Evolutionary conservation across 2,888 invertebrate genomes (phyloP).

Genomic region (Clostera curtula): DNA sequence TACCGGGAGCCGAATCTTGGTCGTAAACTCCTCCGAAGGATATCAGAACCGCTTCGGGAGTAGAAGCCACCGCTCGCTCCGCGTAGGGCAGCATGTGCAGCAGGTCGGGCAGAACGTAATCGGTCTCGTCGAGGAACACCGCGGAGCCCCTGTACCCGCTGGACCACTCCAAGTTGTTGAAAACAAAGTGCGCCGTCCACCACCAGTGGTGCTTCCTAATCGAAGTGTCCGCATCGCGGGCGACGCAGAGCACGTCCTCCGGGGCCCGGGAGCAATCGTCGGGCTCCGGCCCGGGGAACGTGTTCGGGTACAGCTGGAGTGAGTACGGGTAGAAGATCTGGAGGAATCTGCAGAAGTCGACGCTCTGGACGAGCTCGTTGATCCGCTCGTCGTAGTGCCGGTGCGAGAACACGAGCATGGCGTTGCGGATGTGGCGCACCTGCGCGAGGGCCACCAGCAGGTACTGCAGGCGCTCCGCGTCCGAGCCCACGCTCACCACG

Average conservation of each 20-base stretch:
- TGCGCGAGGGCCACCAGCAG: constrained; percentile 33
- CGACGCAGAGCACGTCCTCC: constrained; percentile 9
- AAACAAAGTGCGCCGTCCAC: constrained; percentile 43
- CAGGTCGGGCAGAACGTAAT: constrained; percentile 38
- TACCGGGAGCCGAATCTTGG: constrained; percentile 18
- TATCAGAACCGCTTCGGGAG: constrained; percentile 27
- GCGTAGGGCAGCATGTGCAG: constrained; percentile 30
- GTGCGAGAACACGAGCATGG: constrained; percentile 41
- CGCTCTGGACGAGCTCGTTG: constrained; percentile 25
- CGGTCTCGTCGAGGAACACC: constrained; percentile 36
- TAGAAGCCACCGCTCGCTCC: constrained; percentile 16
- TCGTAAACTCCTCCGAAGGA: constrained; percentile 29
- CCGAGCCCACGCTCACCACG: constrained; percentile 28
- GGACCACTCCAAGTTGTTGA: constrained; percentile 24
- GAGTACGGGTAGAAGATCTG: constrained; percentile 45
- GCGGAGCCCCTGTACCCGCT: constrained; percentile 21
- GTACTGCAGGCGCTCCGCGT: constrained; percentile 25
- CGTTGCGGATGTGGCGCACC: constrained; percentile 25
- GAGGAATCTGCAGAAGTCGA: constrained; percentile 40
- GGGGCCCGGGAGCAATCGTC: constrained; percentile 17
- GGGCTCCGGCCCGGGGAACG: constrained; percentile 31
- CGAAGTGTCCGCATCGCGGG: constrained; percentile 24
- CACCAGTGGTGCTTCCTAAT: constrained; percentile 49
- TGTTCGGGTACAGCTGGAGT: constrained; percentile 31
- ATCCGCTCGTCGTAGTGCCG: constrained; percentile 30